These are phyloP conservation scores for Cavia aperea DNA, from an alignment of 2,113 vertebrate species.

Conservation along the genomic window DNA sequence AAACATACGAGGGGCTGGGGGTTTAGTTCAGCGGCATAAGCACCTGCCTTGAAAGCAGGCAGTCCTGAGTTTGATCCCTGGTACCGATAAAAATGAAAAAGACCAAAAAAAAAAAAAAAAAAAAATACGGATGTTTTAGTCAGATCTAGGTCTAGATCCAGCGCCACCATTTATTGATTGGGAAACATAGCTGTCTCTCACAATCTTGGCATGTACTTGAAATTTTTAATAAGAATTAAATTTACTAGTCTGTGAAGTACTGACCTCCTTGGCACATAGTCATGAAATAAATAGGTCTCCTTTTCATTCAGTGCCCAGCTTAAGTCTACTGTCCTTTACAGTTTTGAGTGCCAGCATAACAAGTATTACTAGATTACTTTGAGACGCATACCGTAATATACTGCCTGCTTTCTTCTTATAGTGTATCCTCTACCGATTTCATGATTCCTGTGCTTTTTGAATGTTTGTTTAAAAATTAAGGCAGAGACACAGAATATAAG, in stretches of 20 bases:
- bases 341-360: neutral
- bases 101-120: too few relatives aligned
- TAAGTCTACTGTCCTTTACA: neutral
- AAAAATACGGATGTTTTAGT: neutral
- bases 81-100: too few relatives aligned
- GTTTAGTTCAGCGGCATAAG: too few relatives aligned
- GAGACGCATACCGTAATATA: neutral
- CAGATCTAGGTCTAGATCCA: neutral
- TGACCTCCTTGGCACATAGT: neutral
- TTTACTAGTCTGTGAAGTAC: neutral
- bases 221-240: neutral
- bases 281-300: neutral
- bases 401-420: neutral
- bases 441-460: neutral
- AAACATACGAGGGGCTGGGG: neutral
- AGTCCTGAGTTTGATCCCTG: too few relatives aligned
- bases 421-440: neutral
- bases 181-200: neutral
- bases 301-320: neutral
- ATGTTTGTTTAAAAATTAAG: constrained; percentile 4
- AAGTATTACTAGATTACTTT: neutral
- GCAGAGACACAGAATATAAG: neutral
- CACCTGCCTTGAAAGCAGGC: too few relatives aligned
- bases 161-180: neutral
- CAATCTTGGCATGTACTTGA: neutral